Base-by-base conservation (phyloP, 2,113 vertebrate genomes). In the Stigmatopora nigra region DNA sequence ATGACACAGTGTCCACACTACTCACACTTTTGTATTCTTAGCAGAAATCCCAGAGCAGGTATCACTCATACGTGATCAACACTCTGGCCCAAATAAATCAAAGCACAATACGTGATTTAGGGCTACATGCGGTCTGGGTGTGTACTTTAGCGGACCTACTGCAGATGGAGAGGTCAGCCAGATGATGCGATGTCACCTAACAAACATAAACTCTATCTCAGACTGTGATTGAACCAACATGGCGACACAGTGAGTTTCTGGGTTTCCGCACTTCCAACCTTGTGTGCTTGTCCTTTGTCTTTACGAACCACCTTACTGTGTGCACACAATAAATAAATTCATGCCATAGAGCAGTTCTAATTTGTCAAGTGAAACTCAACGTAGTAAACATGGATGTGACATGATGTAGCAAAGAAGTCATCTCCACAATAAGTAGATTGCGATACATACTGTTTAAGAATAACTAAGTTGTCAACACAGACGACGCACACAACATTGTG, bases 171-270 rank as follows among this genome's bases (percentile, higher is more conserved):
- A 80, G 85, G 84, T 87, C 81, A 86, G 44, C 71, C 58, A 55
- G 19, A 70, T 65, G 41, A 55, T 78, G 75, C 64, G 53, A 73
- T n/a, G 68, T 74, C 81, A 84, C 82, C 73, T 68, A 63, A 78
- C 81, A 86, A 83, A 88, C 77, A 86, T 70, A 83, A 85, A 88
- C 76, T 70, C 86, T 58, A 83, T 88, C 87, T 86, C 83, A 84
- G 56, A 69, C 72, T 79, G 66, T 86, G 77, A 88, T 88, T 87
- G 84, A 71, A 70, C 82, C 75, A 80, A 80, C 78, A 84, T 77
- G 79, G 69, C 70, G 72, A 77, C 71, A 76, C 73, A 77, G 49
- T 61, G 61, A 69, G 66, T 68, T 78, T 69, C 49, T 70, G 31
- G 15, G 68, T 17, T 5, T 9, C 11, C 60, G 65, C 48, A 46